A percentile compares a stretch with the other conserved stretches of the same genome.
phyloP scores from a whole-genome alignment of 1,140 invertebrate species.

The Sycophila sp. region DNA sequence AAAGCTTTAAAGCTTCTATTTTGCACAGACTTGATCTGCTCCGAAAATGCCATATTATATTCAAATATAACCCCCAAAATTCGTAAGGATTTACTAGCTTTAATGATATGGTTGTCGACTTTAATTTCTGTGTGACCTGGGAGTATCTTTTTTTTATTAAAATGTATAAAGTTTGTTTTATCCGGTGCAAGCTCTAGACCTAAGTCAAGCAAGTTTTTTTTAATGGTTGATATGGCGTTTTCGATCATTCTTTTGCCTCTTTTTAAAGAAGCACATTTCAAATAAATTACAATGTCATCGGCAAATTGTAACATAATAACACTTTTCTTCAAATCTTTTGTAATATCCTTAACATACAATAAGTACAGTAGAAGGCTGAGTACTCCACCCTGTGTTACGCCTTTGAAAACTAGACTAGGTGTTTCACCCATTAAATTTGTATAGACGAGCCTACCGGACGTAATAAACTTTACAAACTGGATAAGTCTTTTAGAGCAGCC shows the following conservation, averaged over 20 bases:
- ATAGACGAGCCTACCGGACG: no score
- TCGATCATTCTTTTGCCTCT: slow-evolving; percentile 1
- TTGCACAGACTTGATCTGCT: background rate
- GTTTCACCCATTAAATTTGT: background rate
- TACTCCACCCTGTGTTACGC: slow-evolving; percentile 9
- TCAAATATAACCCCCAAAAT: slow-evolving; percentile 29
- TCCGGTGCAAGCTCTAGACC: background rate
- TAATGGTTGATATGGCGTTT: slow-evolving; percentile 1
- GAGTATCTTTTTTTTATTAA: slow-evolving; percentile 14
- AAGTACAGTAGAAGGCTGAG: slow-evolving; percentile 27
- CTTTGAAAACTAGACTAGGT: background rate
- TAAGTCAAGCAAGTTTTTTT: background rate
- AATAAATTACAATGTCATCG: slow-evolving; percentile 13
- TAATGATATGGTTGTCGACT: background rate
- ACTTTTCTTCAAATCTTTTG: background rate
- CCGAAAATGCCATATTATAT: slow-evolving; percentile 20
- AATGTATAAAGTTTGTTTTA: slow-evolving; percentile 24
- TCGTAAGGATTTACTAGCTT: background rate
- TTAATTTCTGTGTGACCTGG: slow-evolving; percentile 10
- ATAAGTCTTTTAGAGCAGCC: no score
- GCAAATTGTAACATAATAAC: slow-evolving; percentile 13
- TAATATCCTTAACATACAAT: slow-evolving; percentile 5
- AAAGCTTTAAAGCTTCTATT: background rate
- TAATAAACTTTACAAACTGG: background rate
- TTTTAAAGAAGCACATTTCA: background rate